Conservation (phyloP, 2,113 vertebrate genomes). For the Forbesichthys agassizii region DNA sequence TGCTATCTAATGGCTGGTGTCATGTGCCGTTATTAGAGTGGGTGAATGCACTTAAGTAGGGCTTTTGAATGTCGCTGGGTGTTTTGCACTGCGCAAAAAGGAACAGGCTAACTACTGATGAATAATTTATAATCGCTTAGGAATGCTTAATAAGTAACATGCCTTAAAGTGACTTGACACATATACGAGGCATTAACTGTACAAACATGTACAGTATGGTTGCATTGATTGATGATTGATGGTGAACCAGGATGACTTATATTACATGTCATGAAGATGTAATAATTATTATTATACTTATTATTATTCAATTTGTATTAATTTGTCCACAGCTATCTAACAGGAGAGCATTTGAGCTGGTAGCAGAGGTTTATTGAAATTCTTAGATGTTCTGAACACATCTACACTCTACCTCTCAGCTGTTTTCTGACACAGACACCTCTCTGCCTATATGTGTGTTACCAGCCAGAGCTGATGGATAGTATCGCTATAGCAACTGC, state of each 20-base stretch:
- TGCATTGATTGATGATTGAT: too few species aligned
- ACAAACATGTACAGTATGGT: neutral
- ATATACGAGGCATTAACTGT: neutral
- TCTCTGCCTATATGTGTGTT: slow-evolving; percentile 23
- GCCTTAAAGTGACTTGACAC: neutral
- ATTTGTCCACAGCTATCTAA: too few species aligned
- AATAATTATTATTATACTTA: too few species aligned
- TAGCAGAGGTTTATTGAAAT: too few species aligned
- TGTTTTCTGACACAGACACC: slow-evolving; percentile 5
- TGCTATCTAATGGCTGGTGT: neutral
- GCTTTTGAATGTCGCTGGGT: neutral
- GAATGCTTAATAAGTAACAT: neutral
- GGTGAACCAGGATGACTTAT: too few species aligned
- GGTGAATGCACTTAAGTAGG: neutral
- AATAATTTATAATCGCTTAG: neutral
- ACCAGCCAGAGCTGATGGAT: slow-evolving; percentile 46
- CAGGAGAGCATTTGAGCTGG: too few species aligned
- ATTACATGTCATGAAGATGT: too few species aligned
- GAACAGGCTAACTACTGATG: neutral
- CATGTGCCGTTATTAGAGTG: neutral
- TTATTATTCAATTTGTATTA: too few species aligned
- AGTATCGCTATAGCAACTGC: slow-evolving; percentile 69
- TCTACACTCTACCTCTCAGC: neutral
- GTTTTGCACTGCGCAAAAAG: neutral
- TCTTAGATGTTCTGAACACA: neutral